phyloP scores from a whole-genome alignment of 2,888 invertebrate genomes.

The Tiphia femorata region DNA sequence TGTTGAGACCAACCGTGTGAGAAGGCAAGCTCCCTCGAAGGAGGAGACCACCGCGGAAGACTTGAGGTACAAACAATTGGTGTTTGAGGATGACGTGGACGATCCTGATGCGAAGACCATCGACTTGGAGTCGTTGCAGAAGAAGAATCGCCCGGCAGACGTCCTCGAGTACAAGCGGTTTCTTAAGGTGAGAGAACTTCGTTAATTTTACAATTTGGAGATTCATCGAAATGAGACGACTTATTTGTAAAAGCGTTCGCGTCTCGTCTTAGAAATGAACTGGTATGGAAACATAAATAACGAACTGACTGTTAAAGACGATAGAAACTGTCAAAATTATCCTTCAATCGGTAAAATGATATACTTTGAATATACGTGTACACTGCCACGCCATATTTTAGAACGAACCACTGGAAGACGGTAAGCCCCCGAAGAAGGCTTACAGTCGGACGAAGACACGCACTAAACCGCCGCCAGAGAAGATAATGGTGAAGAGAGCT shows the following conservation, averaged over 20 bases:
- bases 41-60: conserved; percentile 28
- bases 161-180: conserved; percentile 59
- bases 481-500: conserved; percentile 54
- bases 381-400: too few relatives aligned
- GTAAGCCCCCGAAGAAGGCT: conserved; percentile 54
- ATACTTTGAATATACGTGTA: too few relatives aligned
- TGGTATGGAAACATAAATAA: too few relatives aligned
- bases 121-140: conserved; percentile 54
- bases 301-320: too few relatives aligned
- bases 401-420: conserved; percentile 55
- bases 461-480: conserved; percentile 47
- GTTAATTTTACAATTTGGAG: too few relatives aligned
- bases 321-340: too few relatives aligned
- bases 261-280: too few relatives aligned
- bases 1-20: conserved; percentile 18
- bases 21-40: conserved; percentile 19
- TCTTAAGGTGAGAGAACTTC: conserved; percentile 56
- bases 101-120: conserved; percentile 46
- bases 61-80: conserved; percentile 34
- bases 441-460: conserved; percentile 45
- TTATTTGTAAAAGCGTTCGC: too few relatives aligned
- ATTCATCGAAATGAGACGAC: too few relatives aligned
- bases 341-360: too few relatives aligned
- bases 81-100: conserved; percentile 31
- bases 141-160: conserved; percentile 58